Conservation (phyloP, 2,888 invertebrate genomes). For the Nephrotoma appendiculata region DNA sequence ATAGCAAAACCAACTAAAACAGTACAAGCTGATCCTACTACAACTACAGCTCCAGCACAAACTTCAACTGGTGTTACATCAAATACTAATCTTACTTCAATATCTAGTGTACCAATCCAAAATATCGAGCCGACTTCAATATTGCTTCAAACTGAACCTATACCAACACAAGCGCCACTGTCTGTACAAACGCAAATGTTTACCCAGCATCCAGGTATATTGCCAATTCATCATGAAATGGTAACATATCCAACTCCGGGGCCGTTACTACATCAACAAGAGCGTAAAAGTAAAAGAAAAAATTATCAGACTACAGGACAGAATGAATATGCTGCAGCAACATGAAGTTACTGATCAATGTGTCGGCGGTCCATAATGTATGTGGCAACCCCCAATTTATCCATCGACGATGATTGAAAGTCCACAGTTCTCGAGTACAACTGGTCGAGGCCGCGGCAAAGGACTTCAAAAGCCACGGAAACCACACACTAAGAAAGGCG, state of each 20-base stretch:
- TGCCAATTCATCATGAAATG: slow-evolving; percentile 9
- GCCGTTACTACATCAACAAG: slow-evolving; percentile 61
- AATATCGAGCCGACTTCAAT: slow-evolving; percentile 23
- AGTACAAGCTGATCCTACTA: slow-evolving; percentile 30
- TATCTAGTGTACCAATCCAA: slow-evolving; percentile 20
- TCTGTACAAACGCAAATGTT: slow-evolving; percentile 22
- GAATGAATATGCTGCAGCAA: slow-evolving; percentile 64
- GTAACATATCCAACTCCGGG: slow-evolving; percentile 21
- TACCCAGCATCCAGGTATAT: slow-evolving; percentile 15
- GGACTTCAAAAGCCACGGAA: slow-evolving; percentile 63
- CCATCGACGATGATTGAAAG: slow-evolving; percentile 61
- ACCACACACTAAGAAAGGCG: slow-evolving; percentile 59
- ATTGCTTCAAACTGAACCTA: slow-evolving; percentile 17
- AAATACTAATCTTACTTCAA: slow-evolving; percentile 5
- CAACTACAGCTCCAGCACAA: slow-evolving; percentile 19
- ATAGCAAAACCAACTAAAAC: slow-evolving; percentile 15
- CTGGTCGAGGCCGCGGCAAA: slow-evolving; percentile 65
- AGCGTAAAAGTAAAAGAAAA: slow-evolving; percentile 77
- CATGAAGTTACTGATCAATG: slow-evolving; percentile 76
- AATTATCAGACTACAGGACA: slow-evolving; percentile 68
- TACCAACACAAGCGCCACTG: slow-evolving; percentile 12
- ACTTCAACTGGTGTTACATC: slow-evolving; percentile 12
- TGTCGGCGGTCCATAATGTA: slow-evolving; percentile 66
- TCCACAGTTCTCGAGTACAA: slow-evolving; percentile 72
- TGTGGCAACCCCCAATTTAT: slow-evolving; percentile 62